Base-by-base conservation (phyloP, 2,797 vertebrate genomes). In the Xyrichtys novacula region DNA sequence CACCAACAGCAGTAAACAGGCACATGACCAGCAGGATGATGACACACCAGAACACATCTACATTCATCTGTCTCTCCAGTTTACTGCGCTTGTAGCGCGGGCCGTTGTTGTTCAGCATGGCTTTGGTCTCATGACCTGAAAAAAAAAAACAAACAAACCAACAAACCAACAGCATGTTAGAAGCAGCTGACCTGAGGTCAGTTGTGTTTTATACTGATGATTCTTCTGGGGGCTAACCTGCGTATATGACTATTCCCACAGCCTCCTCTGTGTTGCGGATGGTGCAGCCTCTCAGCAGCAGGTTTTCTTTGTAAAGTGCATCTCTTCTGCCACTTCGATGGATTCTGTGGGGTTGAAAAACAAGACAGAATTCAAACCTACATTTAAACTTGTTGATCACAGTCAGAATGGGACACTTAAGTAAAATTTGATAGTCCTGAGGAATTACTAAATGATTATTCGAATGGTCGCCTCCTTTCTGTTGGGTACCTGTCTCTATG, bases 71-170 rank as follows among this genome's bases (percentile, higher is more conserved):
- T 29, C 96, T 90, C 92, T 99, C 98, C 72, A 99, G 96, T 86
- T 96, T 96, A 71, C 97, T 99, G 84, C 97, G 96, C 78, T 99
- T 99, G 90, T 98, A 98, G 49, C 97, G 97, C 0, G 97, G 97
- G 16, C 97, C 96, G 1, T 96, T 98, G 91, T 98, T 98, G 89
- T 99, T 99, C 68, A 99, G 91, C 91, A 98, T 96, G 74, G 98
- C 97, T 94, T 99, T 99, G 69, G 98, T 99, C 84, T 99, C 97
- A 5, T 98, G 98, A 67, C 98, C 98, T 99, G 90, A 49, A 19
- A 10, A 46, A 43, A 59, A 1, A 14, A 12, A 3, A 64, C 44
- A 73, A 11, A n/a, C n/a, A n/a, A n/a, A n/a, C n/a, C n/a, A n/a
- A n/a, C n/a, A n/a, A n/a, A n/a, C n/a, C n/a, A n/a, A n/a, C 4